Evolutionary conservation across 1,140 invertebrate species (phyloP).

Genomic region (Drosophila kanapiae): DNA sequence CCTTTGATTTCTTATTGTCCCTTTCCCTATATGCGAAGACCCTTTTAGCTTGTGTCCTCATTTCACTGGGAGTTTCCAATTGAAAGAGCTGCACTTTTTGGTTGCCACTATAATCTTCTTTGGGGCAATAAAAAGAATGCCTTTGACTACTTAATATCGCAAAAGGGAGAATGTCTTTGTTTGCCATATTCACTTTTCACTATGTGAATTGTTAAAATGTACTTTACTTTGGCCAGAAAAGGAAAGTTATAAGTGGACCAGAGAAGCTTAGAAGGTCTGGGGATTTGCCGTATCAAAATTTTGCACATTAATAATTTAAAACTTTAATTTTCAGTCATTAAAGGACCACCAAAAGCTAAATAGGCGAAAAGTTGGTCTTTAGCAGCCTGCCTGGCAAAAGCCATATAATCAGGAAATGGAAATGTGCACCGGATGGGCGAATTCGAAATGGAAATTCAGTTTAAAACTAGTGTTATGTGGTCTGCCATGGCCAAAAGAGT

Average conservation of each 20-base stretch:
- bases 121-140: slow-evolving; percentile 5
- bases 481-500: neutral
- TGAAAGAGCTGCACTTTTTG: slow-evolving; percentile 22
- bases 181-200: neutral
- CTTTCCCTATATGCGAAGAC: neutral
- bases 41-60: neutral
- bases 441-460: slow-evolving; percentile 32
- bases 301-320: slow-evolving; percentile 16
- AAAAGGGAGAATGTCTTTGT: slow-evolving; percentile 4
- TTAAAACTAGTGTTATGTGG: slow-evolving; percentile 29
- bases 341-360: slow-evolving; percentile 13
- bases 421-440: slow-evolving; percentile 33
- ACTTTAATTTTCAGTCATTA: slow-evolving; percentile 27
- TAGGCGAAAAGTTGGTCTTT: slow-evolving; percentile 26
- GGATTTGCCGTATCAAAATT: neutral
- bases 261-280: neutral
- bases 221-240: neutral
- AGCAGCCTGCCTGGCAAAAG: neutral
- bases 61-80: neutral
- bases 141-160: slow-evolving; percentile 20
- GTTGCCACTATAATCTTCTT: slow-evolving; percentile 13
- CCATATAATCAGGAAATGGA: slow-evolving; percentile 33
- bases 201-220: neutral
- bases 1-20: slow-evolving; percentile 3
- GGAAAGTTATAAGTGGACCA: neutral